Evolutionary conservation across 2,113 vertebrate genomes (phyloP).

Genomic region (Athene cunicularia): DNA sequence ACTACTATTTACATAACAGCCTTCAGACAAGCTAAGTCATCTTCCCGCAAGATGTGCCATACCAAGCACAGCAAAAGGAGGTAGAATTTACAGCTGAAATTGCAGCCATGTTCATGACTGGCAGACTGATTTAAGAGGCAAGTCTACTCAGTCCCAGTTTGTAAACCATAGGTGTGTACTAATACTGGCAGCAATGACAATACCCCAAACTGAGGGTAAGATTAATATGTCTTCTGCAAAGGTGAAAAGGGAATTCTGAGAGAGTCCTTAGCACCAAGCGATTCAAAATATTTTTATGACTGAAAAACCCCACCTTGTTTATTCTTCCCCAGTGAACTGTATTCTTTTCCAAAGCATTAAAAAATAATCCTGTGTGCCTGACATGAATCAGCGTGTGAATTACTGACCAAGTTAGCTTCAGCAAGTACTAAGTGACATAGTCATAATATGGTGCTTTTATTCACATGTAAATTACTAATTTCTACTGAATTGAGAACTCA

Average conservation of each 20-base stretch:
- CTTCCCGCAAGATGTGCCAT: neutral
- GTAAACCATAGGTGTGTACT: neutral
- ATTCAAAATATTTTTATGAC: neutral
- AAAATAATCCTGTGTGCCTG: neutral
- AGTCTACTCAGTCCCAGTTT: neutral
- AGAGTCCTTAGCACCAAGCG: neutral
- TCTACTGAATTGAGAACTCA: slow-evolving; percentile 25
- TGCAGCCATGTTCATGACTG: neutral
- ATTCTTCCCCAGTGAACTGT: neutral
- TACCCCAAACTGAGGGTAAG: neutral
- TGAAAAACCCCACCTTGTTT: neutral
- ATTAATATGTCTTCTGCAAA: neutral
- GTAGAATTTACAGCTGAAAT: neutral
- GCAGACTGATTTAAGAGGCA: neutral
- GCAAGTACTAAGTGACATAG: neutral
- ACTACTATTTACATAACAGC: neutral
- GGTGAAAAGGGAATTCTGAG: neutral
- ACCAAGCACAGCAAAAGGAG: neutral
- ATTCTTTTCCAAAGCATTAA: neutral
- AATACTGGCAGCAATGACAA: neutral
- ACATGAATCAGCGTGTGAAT: slow-evolving; percentile 1
- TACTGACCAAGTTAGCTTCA: neutral
- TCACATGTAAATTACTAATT: slow-evolving; percentile 34
- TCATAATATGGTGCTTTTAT: neutral
- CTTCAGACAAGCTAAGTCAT: neutral